Conservation (phyloP, 2,888 invertebrate genomes). For the Dexiosoma caninum region DNA sequence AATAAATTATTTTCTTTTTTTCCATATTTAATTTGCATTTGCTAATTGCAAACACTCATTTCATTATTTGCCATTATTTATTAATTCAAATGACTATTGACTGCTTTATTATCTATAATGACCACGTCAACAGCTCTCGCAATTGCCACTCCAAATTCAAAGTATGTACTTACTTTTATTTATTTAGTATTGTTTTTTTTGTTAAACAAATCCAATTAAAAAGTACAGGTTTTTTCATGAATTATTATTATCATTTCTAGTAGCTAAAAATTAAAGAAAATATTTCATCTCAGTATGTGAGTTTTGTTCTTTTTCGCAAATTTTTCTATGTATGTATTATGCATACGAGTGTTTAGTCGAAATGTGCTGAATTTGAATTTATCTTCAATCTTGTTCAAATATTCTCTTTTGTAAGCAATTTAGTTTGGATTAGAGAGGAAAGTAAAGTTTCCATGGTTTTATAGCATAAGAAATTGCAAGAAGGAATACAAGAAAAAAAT, state of each 20-base stretch:
- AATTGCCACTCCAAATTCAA: constrained; percentile 15
- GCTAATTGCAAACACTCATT: too few relatives aligned
- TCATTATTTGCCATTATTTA: not conserved
- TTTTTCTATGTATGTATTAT: not conserved
- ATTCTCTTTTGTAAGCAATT: constrained; percentile 51
- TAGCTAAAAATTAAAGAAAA: constrained; percentile 3
- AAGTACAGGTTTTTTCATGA: not conserved
- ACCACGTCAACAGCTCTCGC: not conserved
- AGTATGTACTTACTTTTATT: too few relatives aligned
- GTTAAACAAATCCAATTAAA: constrained; percentile 16
- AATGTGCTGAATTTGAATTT: constrained; percentile 47
- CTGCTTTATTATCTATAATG: not conserved
- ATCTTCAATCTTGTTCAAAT: constrained; percentile 41
- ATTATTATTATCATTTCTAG: constrained; percentile 23
- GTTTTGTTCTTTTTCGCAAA: not conserved
- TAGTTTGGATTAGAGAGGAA: constrained; percentile 48
- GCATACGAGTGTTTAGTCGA: not conserved
- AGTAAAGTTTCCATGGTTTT: not conserved
- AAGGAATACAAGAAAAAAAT: not conserved
- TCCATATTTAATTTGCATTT: too few relatives aligned
- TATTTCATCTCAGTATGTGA: constrained; percentile 21
- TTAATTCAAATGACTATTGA: not conserved
- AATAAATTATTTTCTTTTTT: too few relatives aligned
- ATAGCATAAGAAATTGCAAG: not conserved
- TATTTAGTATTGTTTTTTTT: not conserved